phyloP scores from a whole-genome alignment of 1,140 invertebrate species.

The Hypsibius dujardini region DNA sequence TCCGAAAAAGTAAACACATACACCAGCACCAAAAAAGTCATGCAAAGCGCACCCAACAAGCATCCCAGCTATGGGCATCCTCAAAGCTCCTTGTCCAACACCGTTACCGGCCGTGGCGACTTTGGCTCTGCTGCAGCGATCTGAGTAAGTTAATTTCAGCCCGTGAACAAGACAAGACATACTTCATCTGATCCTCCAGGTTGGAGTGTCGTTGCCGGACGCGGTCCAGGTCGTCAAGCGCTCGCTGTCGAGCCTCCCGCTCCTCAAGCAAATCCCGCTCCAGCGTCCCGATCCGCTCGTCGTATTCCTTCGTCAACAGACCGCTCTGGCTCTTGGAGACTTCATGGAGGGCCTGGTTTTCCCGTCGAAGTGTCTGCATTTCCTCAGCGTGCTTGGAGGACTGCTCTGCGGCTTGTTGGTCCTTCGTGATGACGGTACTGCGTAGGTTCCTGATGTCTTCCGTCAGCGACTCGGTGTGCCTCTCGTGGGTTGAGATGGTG shows the following conservation, averaged over 20 bases:
- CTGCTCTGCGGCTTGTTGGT: background rate
- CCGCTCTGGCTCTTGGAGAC: constrained; percentile 4
- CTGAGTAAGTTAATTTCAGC: constrained; percentile 6
- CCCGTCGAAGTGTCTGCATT: background rate
- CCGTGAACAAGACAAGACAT: background rate
- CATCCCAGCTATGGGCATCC: too few species aligned
- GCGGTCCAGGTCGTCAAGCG: constrained; percentile 7
- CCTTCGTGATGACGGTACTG: background rate
- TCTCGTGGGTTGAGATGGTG: background rate
- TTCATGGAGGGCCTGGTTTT: constrained; percentile 1
- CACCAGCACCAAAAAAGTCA: too few species aligned
- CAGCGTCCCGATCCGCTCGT: constrained; percentile 21
- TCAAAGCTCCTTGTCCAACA: too few species aligned
- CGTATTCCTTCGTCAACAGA: background rate
- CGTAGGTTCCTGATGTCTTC: background rate
- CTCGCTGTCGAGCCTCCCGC: constrained; percentile 3
- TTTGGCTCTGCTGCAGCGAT: background rate
- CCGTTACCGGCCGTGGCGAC: too few species aligned
- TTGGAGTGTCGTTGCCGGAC: constrained; percentile 1
- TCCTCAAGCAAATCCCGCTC: constrained; percentile 28
- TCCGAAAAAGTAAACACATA: too few species aligned
- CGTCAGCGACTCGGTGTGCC: background rate
- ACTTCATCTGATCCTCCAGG: constrained; percentile 14
- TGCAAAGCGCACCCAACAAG: too few species aligned
- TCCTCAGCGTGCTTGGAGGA: background rate